These are phyloP conservation scores for Athalia cordata DNA, from an alignment of 2,888 invertebrate genomes.

Conservation along the genomic window DNA sequence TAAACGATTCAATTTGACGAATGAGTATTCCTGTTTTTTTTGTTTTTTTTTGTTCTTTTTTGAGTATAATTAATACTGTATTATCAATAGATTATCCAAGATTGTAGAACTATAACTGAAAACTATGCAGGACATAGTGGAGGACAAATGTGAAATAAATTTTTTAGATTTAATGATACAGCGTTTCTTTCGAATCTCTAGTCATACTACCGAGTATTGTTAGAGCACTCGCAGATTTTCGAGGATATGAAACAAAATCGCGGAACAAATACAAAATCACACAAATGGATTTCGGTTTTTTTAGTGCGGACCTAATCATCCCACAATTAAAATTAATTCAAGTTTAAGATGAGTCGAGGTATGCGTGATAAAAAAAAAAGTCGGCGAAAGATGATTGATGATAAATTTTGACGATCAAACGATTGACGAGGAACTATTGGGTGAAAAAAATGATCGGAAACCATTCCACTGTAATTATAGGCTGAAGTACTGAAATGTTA, in stretches of 20 bases:
- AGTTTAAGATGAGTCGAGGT: too few relatives aligned
- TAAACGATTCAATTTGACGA: conserved; percentile 5
- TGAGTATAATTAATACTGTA: conserved; percentile 21
- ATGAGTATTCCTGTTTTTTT: neutral
- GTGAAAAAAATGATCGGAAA: conserved; percentile 31
- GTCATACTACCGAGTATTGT: neutral
- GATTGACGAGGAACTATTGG: neutral
- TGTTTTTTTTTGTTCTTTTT: neutral
- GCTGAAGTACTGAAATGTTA: conserved; percentile 22
- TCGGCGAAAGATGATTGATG: too few relatives aligned
- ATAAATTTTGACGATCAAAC: too few relatives aligned
- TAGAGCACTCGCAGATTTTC: too few relatives aligned
- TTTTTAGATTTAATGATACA: neutral
- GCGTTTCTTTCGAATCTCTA: neutral
- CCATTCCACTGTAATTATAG: conserved; percentile 43
- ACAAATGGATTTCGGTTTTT: neutral
- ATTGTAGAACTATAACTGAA: conserved; percentile 11
- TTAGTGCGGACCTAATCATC: too few relatives aligned
- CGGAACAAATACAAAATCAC: too few relatives aligned
- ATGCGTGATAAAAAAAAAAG: too few relatives aligned
- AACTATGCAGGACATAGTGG: neutral
- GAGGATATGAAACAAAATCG: too few relatives aligned
- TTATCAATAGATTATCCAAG: conserved; percentile 21
- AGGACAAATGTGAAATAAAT: neutral
- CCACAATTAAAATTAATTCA: too few relatives aligned